Evolutionary conservation across 1,140 invertebrate genomes (phyloP), one percentile per base, ranked within the genome.

Genomic region (Microplitis demolitor): DNA sequence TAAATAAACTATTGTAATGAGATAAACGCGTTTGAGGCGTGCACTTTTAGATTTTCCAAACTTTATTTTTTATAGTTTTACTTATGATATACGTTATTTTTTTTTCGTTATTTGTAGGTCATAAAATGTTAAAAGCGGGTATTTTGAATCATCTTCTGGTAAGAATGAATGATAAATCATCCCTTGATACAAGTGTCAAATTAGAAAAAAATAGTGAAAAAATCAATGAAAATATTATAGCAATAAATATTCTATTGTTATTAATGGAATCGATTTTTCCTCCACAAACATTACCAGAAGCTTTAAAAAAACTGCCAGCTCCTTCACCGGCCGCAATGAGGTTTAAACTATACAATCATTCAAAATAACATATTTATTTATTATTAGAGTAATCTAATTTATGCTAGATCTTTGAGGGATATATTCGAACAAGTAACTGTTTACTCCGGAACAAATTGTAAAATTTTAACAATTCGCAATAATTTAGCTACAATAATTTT

Each of bases 401-500:
- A 71, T 69, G 39, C 68, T 45, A 85, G 84, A 77, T 76, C 76
- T 53, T 60, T 85, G n/a, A 70, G 69, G 51, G 80, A 76, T 9
- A 70, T 77, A 0, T 84, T 84, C 31, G 72, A 79, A 11, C 50
- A 70, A 9, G 77, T 80, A 60, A 70, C 80, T 16, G 16, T 68
- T 31, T 69, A 69, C 4, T 73, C 72, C 6, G 54, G 70, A 34
- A 9, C 66, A 8, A 75, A 68, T 51, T 74, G n/a, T 0, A 72
- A 63, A 35, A 78, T 73, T 50, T 34, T 63, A 11, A 74, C 62
- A 14, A 66, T 84, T 50, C 79, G 83, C 39, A 85, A 85, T 54
- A 79, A 86, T 61, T 73, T 85, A 9, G 78, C 77, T 8, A 67
- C 72, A 6, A 51, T 84, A 24, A 82, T 86, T 63, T 73, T 85